phyloP scores from a whole-genome alignment of 23 tunicate genomes.

The Halocynthia aurantium region DNA sequence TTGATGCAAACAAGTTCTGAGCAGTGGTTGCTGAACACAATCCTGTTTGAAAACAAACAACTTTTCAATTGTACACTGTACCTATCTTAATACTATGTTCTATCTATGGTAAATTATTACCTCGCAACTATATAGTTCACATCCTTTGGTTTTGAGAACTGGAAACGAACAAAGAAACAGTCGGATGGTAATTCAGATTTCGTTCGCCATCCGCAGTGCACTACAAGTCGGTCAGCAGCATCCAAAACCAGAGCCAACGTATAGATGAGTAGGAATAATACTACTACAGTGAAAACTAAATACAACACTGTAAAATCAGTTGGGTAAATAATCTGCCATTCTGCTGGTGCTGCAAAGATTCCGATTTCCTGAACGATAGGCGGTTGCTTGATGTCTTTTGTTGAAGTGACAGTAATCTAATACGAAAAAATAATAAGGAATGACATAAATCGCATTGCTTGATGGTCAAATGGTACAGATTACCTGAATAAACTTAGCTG shows the following conservation, averaged over 20 bases:
- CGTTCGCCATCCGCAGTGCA: slow-evolving; percentile 2
- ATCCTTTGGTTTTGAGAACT: neutral
- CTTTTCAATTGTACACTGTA: too few relatives aligned
- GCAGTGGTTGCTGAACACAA: too few relatives aligned
- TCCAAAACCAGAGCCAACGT: neutral
- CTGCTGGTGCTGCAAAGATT: slow-evolving; percentile 19
- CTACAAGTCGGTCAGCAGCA: neutral
- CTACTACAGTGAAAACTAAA: neutral
- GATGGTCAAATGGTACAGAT: neutral
- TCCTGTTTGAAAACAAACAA: too few relatives aligned
- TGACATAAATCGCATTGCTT: neutral
- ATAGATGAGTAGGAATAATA: neutral
- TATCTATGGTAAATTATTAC: too few relatives aligned
- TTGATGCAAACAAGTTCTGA: too few relatives aligned
- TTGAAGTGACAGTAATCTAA: slow-evolving; percentile 31
- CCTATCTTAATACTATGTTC: too few relatives aligned
- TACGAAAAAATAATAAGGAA: neutral
- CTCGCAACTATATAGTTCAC: too few relatives aligned
- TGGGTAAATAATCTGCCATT: slow-evolving; percentile 35
- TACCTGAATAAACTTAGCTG: slow-evolving; percentile 57
- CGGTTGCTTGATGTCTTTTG: slow-evolving; percentile 15
- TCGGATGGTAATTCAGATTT: neutral
- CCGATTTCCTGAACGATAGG: slow-evolving; percentile 41
- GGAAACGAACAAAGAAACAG: neutral
- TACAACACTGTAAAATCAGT: slow-evolving; percentile 34